These are phyloP conservation scores for Nesogale talazaci DNA, from an alignment of 2,113 vertebrate species.

Conservation along the genomic window DNA sequence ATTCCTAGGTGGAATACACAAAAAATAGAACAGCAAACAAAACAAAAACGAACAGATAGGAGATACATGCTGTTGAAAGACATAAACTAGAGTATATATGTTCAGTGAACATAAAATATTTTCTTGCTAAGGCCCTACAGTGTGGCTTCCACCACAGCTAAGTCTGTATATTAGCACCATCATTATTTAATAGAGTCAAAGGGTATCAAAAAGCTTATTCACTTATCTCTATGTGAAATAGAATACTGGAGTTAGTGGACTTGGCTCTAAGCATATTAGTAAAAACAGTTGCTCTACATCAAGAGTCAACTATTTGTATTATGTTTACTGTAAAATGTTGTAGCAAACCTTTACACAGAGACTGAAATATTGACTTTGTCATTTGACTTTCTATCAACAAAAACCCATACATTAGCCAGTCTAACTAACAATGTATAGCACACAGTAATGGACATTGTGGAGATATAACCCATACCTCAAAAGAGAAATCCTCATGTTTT, in stretches of 20 bases:
- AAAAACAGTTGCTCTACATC: constrained; percentile 19
- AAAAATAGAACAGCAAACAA: neutral
- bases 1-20: neutral
- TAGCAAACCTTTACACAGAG: neutral
- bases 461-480: too few species aligned
- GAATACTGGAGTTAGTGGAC: neutral
- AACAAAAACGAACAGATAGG: too few species aligned
- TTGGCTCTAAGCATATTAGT: constrained; percentile 7
- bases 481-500: too few species aligned
- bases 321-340: neutral
- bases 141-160: neutral
- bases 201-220: neutral
- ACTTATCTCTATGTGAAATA: neutral
- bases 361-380: neutral
- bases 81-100: neutral
- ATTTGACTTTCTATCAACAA: neutral
- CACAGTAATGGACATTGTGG: accelerated
- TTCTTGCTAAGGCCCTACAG: neutral
- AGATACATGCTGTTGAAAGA: too few species aligned
- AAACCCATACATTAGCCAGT: neutral
- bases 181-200: neutral
- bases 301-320: neutral
- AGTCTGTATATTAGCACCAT: neutral
- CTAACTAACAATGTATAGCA: neutral
- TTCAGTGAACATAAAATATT: neutral